Evolutionary conservation across 2,888 invertebrate genomes (phyloP).

Genomic region (Kryphioiulus occultus): DNA sequence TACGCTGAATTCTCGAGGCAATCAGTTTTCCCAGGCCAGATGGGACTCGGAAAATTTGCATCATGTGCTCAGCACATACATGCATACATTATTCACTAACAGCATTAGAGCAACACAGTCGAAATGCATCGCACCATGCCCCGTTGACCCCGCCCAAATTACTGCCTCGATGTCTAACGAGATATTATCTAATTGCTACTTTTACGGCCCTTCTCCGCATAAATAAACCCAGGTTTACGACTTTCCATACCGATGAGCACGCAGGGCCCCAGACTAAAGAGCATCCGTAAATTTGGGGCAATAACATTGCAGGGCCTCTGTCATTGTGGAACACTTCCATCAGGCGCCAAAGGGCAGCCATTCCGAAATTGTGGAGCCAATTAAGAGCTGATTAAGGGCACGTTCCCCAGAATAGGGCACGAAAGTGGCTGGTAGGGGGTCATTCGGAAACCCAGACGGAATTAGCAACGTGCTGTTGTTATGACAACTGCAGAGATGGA

Average conservation of each 20-base stretch:
- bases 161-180: background rate
- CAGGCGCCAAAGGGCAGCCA: background rate
- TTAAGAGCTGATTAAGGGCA: background rate
- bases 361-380: background rate
- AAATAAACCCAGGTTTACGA: background rate
- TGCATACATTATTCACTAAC: no score
- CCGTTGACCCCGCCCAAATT: background rate
- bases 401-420: background rate
- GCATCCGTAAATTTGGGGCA: background rate
- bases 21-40: no score
- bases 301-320: background rate
- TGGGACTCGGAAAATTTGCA: no score
- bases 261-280: background rate
- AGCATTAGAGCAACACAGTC: no score
- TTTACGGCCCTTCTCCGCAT: background rate
- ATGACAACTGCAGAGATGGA: background rate
- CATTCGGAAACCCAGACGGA: background rate
- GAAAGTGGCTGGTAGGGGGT: background rate
- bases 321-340: background rate
- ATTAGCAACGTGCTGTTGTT: constrained; percentile 33
- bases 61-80: no score
- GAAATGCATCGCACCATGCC: no score
- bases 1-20: no score
- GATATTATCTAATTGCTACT: background rate
- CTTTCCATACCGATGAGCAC: background rate